These are phyloP conservation scores for Synergus itoensis DNA, from an alignment of 2,888 invertebrate species.

Conservation along the genomic window DNA sequence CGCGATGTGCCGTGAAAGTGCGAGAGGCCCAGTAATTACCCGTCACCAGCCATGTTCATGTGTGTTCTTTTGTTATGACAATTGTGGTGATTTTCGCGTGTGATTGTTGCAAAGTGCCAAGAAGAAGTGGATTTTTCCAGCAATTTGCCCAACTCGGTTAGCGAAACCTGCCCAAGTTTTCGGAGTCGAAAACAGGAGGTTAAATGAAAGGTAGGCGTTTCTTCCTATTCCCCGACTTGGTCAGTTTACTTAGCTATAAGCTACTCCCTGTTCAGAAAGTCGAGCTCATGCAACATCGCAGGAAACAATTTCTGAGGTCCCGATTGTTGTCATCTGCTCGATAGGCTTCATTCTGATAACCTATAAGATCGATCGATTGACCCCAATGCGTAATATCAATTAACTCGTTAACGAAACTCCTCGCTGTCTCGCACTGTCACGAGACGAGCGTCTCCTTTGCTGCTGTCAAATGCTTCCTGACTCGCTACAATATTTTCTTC, in stretches of 20 bases:
- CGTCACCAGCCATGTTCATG: slow-evolving; percentile 66
- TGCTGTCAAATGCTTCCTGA: slow-evolving; percentile 39
- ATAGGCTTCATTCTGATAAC: slow-evolving; percentile 21
- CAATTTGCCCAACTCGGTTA: slow-evolving; percentile 12
- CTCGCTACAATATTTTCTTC: slow-evolving; percentile 34
- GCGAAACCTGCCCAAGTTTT: slow-evolving; percentile 30
- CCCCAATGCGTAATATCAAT: slow-evolving; percentile 27
- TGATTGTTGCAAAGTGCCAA: slow-evolving; percentile 54
- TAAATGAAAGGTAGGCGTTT: slow-evolving; percentile 69
- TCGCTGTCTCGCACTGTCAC: slow-evolving; percentile 34
- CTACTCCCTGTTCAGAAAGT: slow-evolving; percentile 31
- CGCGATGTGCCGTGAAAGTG: slow-evolving; percentile 68
- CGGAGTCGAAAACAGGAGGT: slow-evolving; percentile 55
- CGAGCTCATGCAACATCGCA: slow-evolving; percentile 37
- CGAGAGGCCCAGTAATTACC: slow-evolving; percentile 60
- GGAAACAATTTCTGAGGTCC: slow-evolving; percentile 26
- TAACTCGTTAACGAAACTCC: slow-evolving; percentile 18
- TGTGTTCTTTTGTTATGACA: slow-evolving; percentile 69
- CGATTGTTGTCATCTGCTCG: slow-evolving; percentile 40
- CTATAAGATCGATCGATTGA: background rate
- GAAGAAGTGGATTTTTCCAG: slow-evolving; percentile 51
- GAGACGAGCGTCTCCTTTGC: slow-evolving; percentile 38
- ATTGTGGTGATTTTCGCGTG: slow-evolving; percentile 63
- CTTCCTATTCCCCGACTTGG: slow-evolving; percentile 26
- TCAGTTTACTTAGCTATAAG: background rate